Conservation (phyloP, 2,888 invertebrate species). For the Spatulosminthurus flaviceps region DNA sequence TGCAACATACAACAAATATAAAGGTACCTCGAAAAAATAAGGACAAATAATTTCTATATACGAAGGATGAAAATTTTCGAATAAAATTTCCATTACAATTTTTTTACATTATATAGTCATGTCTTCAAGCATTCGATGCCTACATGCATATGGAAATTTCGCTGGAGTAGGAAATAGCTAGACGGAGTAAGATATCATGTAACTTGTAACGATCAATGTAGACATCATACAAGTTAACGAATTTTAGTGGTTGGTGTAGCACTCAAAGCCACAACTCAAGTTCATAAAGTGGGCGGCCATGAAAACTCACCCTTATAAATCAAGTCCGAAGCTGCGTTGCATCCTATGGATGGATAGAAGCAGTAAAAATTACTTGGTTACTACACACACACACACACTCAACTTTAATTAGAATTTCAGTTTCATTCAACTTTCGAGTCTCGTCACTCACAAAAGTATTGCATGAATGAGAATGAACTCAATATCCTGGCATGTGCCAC, state of each 20-base stretch:
- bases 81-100: too few species aligned
- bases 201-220: conserved; percentile 1
- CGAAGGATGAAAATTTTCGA: too few species aligned
- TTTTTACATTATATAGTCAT: too few species aligned
- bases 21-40: too few species aligned
- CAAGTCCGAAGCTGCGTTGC: background rate
- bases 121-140: too few species aligned
- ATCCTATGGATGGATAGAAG: too few species aligned
- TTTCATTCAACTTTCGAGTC: conserved; percentile 14
- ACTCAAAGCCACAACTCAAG: conserved; percentile 26
- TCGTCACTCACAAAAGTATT: background rate
- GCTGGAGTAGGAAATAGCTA: conserved; percentile 4
- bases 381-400: background rate
- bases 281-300: conserved; percentile 25
- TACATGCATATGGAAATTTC: background rate
- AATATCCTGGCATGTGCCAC: too few species aligned
- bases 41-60: too few species aligned
- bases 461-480: too few species aligned
- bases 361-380: too few species aligned
- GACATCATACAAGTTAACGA: conserved; percentile 21
- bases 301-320: conserved; percentile 20
- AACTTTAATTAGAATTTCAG: background rate
- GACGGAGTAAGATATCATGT: background rate
- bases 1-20: too few species aligned
- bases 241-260: conserved; percentile 18